Evolutionary conservation across 2,888 invertebrate species (phyloP), one percentile per base, ranked within the genome.

Genomic region (Toxonevra muliebris): DNA sequence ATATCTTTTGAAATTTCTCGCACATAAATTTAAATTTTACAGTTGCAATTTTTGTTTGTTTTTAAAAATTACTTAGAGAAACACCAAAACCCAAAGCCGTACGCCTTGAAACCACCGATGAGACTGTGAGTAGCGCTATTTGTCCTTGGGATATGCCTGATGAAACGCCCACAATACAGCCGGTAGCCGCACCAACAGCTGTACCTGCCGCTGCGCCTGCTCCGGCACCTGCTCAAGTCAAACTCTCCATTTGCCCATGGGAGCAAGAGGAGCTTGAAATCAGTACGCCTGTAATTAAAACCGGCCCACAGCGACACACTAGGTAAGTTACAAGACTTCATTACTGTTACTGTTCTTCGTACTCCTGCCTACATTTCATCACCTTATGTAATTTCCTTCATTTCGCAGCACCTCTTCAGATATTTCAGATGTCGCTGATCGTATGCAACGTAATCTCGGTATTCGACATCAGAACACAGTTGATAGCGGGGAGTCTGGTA

Each of bases 391-490:
- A 8, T 15, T 13, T 12, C 5, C n/a, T 12, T 48, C 13, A 13
- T 48, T 13, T 15, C 11, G 13, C 50, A 84, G 83, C 73, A 81
- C 80, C 43, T 79, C 80, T 12, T 92, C 92, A 19, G 93, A 93
- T 81, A 88, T 92, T 71, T 91, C 91, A 80, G 89, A 88, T 80
- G 88, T 87, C 57, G 86, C 87, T 30, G 89, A 88, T 71, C 86
- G 90, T 74, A 86, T 91, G 75, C 88, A 89, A 75, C 88, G 91
- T 69, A 89, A 90, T 50, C 87, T 88, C 77, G 87, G 87, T 41
- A 86, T 92, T 71, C 89, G 91, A 76, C 90, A 91, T 80, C 91
- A 90, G 84, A 89, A 89, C 82, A 91, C 90, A 54, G 85, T 91
- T 58, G 91, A 91, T 78, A 89, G 89, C 55, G 89, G 89, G 1